Percentiles rank a stretch among this genome's conserved stretches.
These are phyloP conservation scores for Ovibos moschatus DNA, from an alignment of 2,113 vertebrate genomes.

Conservation along the genomic window DNA sequence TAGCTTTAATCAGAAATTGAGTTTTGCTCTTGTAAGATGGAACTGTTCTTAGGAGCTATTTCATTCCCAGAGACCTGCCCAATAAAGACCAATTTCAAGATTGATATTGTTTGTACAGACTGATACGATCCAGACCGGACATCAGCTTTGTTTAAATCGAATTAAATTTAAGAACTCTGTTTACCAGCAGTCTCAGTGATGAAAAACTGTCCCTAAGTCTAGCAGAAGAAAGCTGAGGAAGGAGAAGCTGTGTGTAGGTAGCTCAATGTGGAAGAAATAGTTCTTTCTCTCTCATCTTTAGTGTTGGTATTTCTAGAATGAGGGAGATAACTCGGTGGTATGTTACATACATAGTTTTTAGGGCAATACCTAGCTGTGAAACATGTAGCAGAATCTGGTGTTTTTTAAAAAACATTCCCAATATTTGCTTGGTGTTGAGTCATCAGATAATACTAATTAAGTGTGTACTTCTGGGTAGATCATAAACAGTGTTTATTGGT, in stretches of 20 bases:
- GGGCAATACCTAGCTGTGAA: background rate
- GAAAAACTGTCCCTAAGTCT: background rate
- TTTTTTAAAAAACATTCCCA: constrained; percentile 27
- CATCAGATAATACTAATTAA: constrained; percentile 40
- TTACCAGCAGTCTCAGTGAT: background rate
- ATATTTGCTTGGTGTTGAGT: constrained; percentile 38
- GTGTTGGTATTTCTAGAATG: background rate
- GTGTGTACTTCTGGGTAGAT: constrained; percentile 4
- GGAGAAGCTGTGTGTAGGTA: background rate
- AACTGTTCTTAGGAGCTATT: background rate
- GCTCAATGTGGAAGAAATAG: background rate
- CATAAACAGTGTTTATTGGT: constrained; percentile 18
- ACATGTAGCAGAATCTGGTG: constrained; percentile 36
- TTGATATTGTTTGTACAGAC: background rate
- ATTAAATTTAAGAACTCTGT: background rate
- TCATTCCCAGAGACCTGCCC: background rate
- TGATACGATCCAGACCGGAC: background rate
- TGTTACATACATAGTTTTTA: background rate
- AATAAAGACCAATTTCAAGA: background rate
- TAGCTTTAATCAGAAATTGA: background rate
- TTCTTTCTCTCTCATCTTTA: background rate
- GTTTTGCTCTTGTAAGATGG: constrained; percentile 2
- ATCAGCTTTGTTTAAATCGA: background rate
- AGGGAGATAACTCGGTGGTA: background rate
- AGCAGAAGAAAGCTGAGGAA: background rate